A percentile compares a stretch with the other conserved stretches of the same genome.
These are phyloP conservation scores for Parnassius glacialis DNA, from an alignment of 2,888 invertebrate genomes.

Conservation along the genomic window DNA sequence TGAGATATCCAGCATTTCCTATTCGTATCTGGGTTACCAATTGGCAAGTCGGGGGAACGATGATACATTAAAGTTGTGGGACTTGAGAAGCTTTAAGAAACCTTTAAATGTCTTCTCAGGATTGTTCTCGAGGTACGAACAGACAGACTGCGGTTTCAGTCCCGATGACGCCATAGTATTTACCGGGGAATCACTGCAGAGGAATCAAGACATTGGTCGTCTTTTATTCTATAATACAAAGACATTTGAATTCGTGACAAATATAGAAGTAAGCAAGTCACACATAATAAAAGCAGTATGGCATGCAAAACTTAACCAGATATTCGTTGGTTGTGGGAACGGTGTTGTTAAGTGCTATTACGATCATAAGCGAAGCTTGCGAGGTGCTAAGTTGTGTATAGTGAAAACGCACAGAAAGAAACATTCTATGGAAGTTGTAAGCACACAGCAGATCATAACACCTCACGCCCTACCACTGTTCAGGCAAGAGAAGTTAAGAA, in stretches of 20 bases:
- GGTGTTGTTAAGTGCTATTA: constrained; percentile 95
- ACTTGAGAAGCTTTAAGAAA: constrained; percentile 90
- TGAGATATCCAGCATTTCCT: constrained; percentile 92
- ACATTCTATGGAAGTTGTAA: constrained; percentile 91
- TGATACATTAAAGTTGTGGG: constrained; percentile 97
- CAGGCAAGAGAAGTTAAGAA: constrained; percentile 93
- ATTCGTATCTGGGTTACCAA: constrained; percentile 91
- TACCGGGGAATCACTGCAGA: constrained; percentile 91
- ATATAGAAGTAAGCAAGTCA: constrained; percentile 88
- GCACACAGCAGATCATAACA: constrained; percentile 96
- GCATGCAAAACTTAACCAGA: constrained; percentile 99
- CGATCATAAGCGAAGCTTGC: constrained; percentile 90
- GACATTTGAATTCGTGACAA: constrained; percentile 86
- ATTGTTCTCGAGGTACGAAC: constrained; percentile 92
- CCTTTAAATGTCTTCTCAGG: constrained; percentile 85
- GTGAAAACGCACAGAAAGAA: constrained; percentile 89
- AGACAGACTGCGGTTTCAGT: constrained; percentile 91
- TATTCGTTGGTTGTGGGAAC: constrained; percentile 95
- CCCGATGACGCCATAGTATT: constrained; percentile 95
- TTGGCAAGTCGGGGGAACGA: constrained; percentile 93
- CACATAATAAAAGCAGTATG: constrained; percentile 94
- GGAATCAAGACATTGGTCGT: constrained; percentile 83
- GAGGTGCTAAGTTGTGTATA: constrained; percentile 95
- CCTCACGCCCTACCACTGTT: constrained; percentile 98
- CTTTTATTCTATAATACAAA: constrained; percentile 90